Percentiles rank a stretch among this genome's conserved stretches.
These are phyloP conservation scores for Zaprionus davidi DNA, from an alignment of 1,140 invertebrate genomes.

Conservation along the genomic window DNA sequence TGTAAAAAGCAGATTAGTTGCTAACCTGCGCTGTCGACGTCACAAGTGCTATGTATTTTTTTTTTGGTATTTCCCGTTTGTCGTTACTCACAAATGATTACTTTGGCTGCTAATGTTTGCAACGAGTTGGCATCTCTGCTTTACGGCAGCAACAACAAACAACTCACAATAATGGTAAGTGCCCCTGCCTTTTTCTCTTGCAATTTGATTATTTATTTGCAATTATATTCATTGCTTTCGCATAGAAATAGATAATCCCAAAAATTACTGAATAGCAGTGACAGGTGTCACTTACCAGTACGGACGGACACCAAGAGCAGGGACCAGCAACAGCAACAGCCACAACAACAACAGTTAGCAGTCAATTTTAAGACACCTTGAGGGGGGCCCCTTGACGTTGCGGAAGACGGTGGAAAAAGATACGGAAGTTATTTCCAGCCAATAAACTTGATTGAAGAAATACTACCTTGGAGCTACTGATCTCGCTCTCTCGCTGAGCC, in stretches of 20 bases:
- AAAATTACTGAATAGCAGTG: slow-evolving; percentile 12
- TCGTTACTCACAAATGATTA: slow-evolving; percentile 26
- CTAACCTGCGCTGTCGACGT: neutral
- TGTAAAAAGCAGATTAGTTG: neutral
- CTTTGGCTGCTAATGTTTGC: neutral
- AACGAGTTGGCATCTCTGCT: slow-evolving; percentile 32
- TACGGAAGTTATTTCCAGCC: slow-evolving; percentile 33
- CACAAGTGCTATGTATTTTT: slow-evolving; percentile 13
- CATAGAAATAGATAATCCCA: slow-evolving; percentile 26
- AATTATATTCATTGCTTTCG: neutral
- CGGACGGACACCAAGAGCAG: slow-evolving; percentile 7
- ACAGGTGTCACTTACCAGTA: slow-evolving; percentile 28
- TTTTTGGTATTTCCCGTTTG: neutral
- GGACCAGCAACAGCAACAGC: neutral
- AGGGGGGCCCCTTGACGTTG: slow-evolving; percentile 24
- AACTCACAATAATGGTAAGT: slow-evolving; percentile 54
- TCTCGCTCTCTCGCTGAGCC: slow-evolving; percentile 15
- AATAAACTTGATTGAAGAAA: slow-evolving; percentile 42
- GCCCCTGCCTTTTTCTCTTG: slow-evolving; percentile 15
- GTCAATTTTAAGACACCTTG: slow-evolving; percentile 24
- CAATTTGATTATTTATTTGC: slow-evolving; percentile 22
- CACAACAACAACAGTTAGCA: slow-evolving; percentile 15
- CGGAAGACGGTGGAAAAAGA: slow-evolving; percentile 30
- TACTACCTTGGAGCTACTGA: slow-evolving; percentile 30
- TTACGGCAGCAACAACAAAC: slow-evolving; percentile 18